Percentiles rank a stretch among this genome's conserved stretches.
Conservation (phyloP, 2,113 vertebrate genomes). For the Deroptyus accipitrinus region DNA sequence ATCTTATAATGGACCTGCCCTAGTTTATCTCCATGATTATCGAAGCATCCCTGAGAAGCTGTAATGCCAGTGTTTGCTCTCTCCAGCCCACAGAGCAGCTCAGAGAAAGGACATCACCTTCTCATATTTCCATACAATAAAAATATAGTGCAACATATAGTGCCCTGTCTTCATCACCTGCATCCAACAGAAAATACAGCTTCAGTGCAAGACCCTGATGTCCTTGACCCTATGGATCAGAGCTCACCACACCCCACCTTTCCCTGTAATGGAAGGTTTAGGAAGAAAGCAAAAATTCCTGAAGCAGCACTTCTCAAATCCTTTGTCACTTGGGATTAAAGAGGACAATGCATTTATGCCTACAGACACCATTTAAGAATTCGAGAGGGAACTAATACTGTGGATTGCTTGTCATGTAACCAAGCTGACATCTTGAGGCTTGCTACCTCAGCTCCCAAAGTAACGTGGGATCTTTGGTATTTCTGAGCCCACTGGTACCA, state of each 20-base stretch:
- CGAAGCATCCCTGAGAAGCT: neutral
- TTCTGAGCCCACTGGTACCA: neutral
- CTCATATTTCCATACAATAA: neutral
- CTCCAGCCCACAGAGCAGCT: neutral
- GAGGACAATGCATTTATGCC: neutral
- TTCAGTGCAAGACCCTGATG: neutral
- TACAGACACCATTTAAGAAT: neutral
- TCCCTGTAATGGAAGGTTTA: neutral
- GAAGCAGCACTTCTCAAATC: neutral
- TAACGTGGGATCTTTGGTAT: neutral
- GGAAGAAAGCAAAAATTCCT: neutral
- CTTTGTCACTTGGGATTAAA: neutral
- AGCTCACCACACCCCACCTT: neutral
- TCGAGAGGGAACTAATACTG: neutral
- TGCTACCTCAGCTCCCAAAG: neutral
- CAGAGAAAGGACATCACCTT: neutral
- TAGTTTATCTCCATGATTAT: neutral
- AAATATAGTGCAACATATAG: neutral
- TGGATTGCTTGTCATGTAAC: neutral
- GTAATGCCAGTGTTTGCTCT: neutral
- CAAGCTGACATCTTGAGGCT: neutral
- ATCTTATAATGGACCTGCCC: neutral
- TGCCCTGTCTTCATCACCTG: neutral
- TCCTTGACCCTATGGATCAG: neutral
- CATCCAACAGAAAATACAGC: neutral